A percentile compares a stretch with the other conserved stretches of the same genome.
Evolutionary conservation across 2,888 invertebrate genomes (phyloP).

Genomic region (Chloroclysta siterata): DNA sequence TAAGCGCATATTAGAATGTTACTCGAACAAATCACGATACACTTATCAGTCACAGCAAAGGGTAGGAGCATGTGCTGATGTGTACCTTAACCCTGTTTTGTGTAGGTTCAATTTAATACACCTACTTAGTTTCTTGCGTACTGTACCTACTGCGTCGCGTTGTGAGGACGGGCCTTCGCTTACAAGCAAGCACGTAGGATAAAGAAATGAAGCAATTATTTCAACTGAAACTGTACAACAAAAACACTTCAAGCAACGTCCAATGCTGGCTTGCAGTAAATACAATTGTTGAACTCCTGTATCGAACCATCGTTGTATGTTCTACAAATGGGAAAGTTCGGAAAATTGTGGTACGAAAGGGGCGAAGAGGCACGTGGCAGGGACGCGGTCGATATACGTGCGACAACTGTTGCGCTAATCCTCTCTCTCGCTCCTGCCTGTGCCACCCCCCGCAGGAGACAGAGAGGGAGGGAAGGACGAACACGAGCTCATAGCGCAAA

Average conservation of each 20-base stretch:
- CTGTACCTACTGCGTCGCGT: conserved; percentile 20
- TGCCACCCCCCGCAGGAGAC: conserved; percentile 30
- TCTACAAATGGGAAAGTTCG: conserved; percentile 43
- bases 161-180: conserved; percentile 44
- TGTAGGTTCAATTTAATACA: not conserved
- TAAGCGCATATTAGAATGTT: not conserved
- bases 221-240: conserved; percentile 33
- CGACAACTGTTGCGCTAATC: conserved; percentile 81
- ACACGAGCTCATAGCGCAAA: conserved; percentile 71
- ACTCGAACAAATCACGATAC: not conserved
- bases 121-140: conserved; percentile 7
- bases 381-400: conserved; percentile 72
- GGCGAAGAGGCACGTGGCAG: conserved; percentile 70
- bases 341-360: conserved; percentile 52
- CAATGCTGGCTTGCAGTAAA: conserved; percentile 38
- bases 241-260: conserved; percentile 31
- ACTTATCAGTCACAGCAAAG: not conserved
- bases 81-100: not conserved
- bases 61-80: not conserved
- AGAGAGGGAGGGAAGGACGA: conserved; percentile 62
- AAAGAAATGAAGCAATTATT: conserved; percentile 67
- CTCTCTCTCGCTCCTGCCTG: conserved; percentile 51
- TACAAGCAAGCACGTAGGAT: conserved; percentile 53
- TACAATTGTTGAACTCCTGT: conserved; percentile 23
- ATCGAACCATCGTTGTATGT: conserved; percentile 46